Percentiles rank a stretch among this genome's conserved stretches.
Conservation (phyloP, 2,113 vertebrate species). For the Anser cygnoides region DNA sequence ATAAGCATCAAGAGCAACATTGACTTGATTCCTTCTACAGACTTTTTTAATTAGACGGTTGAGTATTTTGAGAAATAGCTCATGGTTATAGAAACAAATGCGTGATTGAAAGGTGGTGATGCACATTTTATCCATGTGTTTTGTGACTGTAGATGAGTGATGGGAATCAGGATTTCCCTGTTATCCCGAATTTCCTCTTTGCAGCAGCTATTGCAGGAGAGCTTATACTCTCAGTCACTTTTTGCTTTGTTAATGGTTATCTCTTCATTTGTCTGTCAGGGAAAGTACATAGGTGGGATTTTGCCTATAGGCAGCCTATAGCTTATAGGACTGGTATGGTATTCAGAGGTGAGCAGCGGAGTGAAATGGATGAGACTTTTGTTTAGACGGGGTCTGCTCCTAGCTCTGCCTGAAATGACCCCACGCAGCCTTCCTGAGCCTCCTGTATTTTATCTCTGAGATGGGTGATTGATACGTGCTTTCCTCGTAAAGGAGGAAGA, state of each 20-base stretch:
- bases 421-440: background rate
- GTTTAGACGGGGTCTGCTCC: constrained; percentile 37
- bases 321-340: background rate
- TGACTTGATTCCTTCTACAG: background rate
- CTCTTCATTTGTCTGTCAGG: background rate
- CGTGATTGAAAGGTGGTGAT: background rate
- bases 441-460: constrained; percentile 19
- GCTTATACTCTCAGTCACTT: background rate
- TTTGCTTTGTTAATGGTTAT: constrained; percentile 9
- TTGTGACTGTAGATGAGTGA: background rate
- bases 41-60: background rate
- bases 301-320: background rate
- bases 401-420: constrained; percentile 4
- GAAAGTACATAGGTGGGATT: constrained; percentile 25
- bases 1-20: background rate
- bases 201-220: background rate
- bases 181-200: background rate
- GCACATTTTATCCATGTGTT: background rate
- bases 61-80: background rate
- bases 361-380: constrained; percentile 34
- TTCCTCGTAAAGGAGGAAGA: background rate
- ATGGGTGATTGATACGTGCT: background rate
- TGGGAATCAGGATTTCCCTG: background rate
- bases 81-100: background rate
- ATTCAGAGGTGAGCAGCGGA: background rate